A percentile compares a stretch with the other conserved stretches of the same genome.
Conservation (phyloP, 2,113 vertebrate species). For the Micronycteris hirsuta region DNA sequence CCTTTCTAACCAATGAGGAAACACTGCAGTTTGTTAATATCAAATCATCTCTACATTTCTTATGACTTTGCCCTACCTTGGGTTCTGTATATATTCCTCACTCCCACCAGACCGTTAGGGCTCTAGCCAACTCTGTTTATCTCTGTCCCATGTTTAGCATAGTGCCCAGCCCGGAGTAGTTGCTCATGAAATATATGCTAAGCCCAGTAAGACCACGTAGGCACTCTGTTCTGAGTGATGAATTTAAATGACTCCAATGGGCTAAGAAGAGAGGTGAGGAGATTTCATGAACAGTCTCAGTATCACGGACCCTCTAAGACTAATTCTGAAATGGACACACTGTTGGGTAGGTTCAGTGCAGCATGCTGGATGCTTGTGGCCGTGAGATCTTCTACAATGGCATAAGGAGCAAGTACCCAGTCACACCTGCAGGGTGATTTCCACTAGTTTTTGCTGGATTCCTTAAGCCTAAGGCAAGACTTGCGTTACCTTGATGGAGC, state of each 20-base stretch:
- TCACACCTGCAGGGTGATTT: not conserved
- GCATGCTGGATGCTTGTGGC: rapidly evolving
- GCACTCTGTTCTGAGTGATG: not conserved
- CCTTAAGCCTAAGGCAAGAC: not conserved
- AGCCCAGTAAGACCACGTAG: not conserved
- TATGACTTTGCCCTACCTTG: not conserved
- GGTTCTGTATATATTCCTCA: too few relatives aligned
- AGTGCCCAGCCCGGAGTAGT: not conserved
- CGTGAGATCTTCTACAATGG: not conserved
- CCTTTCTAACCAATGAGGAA: not conserved
- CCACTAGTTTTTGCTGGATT: not conserved
- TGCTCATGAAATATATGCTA: not conserved
- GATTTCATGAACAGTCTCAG: not conserved
- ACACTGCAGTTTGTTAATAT: not conserved
- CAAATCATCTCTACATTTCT: not conserved
- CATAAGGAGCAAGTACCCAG: not conserved
- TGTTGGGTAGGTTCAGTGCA: rapidly evolving
- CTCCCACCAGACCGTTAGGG: not conserved
- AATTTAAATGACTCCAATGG: not conserved
- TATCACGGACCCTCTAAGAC: not conserved
- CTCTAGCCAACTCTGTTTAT: not conserved
- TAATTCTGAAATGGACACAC: not conserved
- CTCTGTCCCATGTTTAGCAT: not conserved
- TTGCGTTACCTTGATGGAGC: not conserved
- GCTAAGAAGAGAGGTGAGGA: not conserved